phyloP scores from a whole-genome alignment of 2,113 vertebrate species.

The Nothoprocta perdicaria region DNA sequence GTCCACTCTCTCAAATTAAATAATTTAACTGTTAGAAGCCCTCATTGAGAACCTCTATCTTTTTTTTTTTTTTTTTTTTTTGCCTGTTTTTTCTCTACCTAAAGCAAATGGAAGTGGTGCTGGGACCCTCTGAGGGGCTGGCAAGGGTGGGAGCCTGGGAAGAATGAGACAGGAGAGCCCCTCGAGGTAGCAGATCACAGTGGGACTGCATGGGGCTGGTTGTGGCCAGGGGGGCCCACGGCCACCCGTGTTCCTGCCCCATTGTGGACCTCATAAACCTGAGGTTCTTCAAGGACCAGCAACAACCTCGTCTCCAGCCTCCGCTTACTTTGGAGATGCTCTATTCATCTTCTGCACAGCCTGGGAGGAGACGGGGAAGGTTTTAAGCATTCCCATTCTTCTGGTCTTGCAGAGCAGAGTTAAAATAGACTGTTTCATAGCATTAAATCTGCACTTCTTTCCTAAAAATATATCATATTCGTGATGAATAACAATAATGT shows the following conservation, averaged over 20 bases:
- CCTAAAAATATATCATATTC: neutral
- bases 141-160: neutral
- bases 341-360: neutral
- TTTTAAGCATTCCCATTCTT: neutral
- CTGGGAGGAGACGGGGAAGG: neutral
- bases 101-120: neutral
- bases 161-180: neutral
- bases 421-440: neutral
- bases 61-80: neutral
- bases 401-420: neutral
- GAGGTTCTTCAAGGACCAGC: neutral
- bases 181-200: rapidly evolving
- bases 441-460: neutral
- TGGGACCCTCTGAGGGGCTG: neutral
- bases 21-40: neutral
- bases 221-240: neutral
- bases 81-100: neutral
- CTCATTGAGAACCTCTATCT: neutral
- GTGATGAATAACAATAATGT: neutral
- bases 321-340: neutral
- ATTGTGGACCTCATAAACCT: rapidly evolving
- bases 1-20: neutral
- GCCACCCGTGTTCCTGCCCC: neutral
- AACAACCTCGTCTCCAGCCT: neutral
- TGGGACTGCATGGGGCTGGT: neutral